phyloP scores from a whole-genome alignment of 2,113 vertebrate species.

The Lanius collurio region DNA sequence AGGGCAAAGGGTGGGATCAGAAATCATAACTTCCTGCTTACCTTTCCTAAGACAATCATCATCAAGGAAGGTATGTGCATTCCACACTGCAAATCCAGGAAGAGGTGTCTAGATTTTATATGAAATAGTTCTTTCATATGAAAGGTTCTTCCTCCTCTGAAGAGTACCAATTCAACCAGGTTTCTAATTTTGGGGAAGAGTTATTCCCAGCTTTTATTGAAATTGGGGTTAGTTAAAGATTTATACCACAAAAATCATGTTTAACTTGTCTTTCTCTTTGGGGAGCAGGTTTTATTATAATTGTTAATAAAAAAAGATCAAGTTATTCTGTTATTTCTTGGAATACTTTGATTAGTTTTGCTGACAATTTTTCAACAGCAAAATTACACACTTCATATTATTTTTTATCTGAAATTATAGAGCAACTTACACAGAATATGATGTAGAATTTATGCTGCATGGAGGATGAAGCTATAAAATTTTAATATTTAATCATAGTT shows the following conservation, averaged over 20 bases:
- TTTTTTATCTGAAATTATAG: conserved; percentile 35
- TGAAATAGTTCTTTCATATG: neutral
- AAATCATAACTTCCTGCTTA: neutral
- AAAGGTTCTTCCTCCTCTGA: neutral
- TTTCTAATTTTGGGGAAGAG: neutral
- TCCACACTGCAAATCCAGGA: neutral
- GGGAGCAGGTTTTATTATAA: neutral
- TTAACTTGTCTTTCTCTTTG: neutral
- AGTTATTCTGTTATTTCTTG: neutral
- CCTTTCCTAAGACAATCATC: neutral
- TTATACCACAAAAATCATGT: neutral
- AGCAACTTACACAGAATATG: neutral
- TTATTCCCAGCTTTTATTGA: neutral
- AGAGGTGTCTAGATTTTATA: neutral
- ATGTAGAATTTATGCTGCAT: neutral
- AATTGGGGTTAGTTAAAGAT: neutral
- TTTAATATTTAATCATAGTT: conserved; percentile 3
- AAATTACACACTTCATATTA: conserved; percentile 21
- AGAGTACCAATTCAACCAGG: neutral
- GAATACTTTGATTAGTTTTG: neutral
- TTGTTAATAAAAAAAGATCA: neutral
- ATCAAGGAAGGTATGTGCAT: neutral
- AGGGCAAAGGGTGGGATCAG: neutral
- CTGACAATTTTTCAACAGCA: neutral
- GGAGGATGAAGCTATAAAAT: neutral